Base-by-base conservation (phyloP, 2,888 invertebrate genomes). In the Agrotis clavis region DNA sequence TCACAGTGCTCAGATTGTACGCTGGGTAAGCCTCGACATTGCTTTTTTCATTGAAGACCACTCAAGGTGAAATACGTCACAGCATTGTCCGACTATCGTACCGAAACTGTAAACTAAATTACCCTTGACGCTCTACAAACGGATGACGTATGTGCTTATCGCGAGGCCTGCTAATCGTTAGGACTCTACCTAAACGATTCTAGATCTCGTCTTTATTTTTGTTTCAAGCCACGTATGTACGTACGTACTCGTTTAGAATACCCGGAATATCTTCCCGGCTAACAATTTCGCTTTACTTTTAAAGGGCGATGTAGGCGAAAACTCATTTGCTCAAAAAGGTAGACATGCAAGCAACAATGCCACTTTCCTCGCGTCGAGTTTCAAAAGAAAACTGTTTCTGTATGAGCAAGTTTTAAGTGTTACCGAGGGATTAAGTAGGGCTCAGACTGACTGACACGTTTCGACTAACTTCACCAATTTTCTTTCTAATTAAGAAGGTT, bases 401-500 rank as follows among this genome's bases (percentile, higher is more conserved):
- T 81, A 68, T 75, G 70, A 77, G 67, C 64, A 76, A 77, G 74
- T 72, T 85, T 73, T 63, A 68, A 78, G 65, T 75, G 74, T 70
- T 79, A 69, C 72, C 51, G 57, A 69, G 74, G 82, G 83, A 87
- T 89, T 86, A 86, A 84, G 83, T 81, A 79, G 81, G 73, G 66
- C 80, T 79, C 65, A 67, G 74, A 77, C 75, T 77, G 77, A 82
- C 81, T 77, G 84, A 79, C 79, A 82, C 83, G 77, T 84, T 82
- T 85, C 83, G 60, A 80, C 75, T 69, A 89, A 90, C 85, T 89
- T 89, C 78, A 69, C 77, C 85, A 86, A 87, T 90, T 87, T 89
- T 84, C 84, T 84, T 85, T 85, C 81, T 87, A 88, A 91, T 90
- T 88, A 84, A 78, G 78, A 85, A 84, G 84, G 83, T 88, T 86